These are phyloP conservation scores for Epinotia bilunana DNA, from an alignment of 2,888 invertebrate species.

Conservation along the genomic window DNA sequence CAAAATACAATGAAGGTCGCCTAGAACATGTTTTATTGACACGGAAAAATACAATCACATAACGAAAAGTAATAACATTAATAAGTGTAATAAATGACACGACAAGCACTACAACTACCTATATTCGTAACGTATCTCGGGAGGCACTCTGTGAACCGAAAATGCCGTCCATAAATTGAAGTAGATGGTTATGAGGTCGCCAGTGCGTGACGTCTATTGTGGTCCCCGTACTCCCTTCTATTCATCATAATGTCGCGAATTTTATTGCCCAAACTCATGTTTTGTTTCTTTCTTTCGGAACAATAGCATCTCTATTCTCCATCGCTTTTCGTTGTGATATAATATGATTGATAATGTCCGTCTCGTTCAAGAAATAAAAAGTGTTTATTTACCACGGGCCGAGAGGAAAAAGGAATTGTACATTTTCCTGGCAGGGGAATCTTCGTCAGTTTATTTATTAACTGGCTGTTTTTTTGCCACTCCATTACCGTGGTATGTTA, in stretches of 20 bases:
- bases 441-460: conserved; percentile 14
- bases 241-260: conserved; percentile 67
- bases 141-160: conserved; percentile 50
- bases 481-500: conserved; percentile 3
- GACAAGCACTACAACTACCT: conserved; percentile 37
- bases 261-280: conserved; percentile 59
- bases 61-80: conserved; percentile 30
- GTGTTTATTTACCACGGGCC: background rate
- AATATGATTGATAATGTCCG: conserved; percentile 34
- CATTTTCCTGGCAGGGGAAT: background rate
- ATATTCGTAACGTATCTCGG: conserved; percentile 38
- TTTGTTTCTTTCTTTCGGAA: conserved; percentile 47
- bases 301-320: conserved; percentile 31
- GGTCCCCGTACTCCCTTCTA: conserved; percentile 56
- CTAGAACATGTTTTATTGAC: background rate
- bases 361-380: background rate
- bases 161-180: conserved; percentile 70
- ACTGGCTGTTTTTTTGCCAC: background rate
- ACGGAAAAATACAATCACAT: background rate
- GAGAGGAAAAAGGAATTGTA: background rate
- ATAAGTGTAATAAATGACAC: conserved; percentile 35
- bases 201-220: conserved; percentile 75
- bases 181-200: conserved; percentile 75
- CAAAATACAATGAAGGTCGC: background rate
- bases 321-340: conserved; percentile 19